A percentile compares a stretch with the other conserved stretches of the same genome.
Conservation (phyloP, 1,140 invertebrate species). For the Plodia interpunctella region DNA sequence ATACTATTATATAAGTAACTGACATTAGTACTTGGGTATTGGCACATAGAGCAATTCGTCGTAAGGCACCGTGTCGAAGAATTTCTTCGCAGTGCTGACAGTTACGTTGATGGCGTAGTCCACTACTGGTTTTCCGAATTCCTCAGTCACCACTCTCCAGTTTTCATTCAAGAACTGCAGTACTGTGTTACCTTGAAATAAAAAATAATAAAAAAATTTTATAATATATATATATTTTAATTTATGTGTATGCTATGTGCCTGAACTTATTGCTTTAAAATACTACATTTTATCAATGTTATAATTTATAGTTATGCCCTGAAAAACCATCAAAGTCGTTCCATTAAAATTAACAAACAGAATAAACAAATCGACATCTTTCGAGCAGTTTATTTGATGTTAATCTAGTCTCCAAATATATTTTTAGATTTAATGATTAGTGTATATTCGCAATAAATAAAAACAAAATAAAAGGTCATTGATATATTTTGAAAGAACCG, state of each 20-base stretch:
- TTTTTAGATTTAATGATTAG: too few species aligned
- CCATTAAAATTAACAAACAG: too few species aligned
- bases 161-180: slow-evolving; percentile 68
- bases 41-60: slow-evolving; percentile 64
- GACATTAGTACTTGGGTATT: slow-evolving; percentile 57
- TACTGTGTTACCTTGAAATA: slow-evolving; percentile 63
- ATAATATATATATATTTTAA: too few species aligned
- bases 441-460: too few species aligned
- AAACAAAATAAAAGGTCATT: not conserved
- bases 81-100: slow-evolving; percentile 57
- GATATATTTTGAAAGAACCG: not conserved
- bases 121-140: slow-evolving; percentile 66
- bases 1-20: not conserved
- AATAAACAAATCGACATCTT: too few species aligned
- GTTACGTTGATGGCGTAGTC: slow-evolving; percentile 68
- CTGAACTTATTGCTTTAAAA: too few species aligned
- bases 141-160: slow-evolving; percentile 65
- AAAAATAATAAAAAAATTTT: not conserved
- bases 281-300: too few species aligned
- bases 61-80: slow-evolving; percentile 63
- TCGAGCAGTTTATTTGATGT: too few species aligned
- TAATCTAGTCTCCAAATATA: too few species aligned
- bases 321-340: too few species aligned
- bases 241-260: too few species aligned
- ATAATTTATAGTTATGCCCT: too few species aligned